These are phyloP conservation scores for Periparus ater DNA, from an alignment of 2,797 vertebrate genomes.

Conservation along the genomic window DNA sequence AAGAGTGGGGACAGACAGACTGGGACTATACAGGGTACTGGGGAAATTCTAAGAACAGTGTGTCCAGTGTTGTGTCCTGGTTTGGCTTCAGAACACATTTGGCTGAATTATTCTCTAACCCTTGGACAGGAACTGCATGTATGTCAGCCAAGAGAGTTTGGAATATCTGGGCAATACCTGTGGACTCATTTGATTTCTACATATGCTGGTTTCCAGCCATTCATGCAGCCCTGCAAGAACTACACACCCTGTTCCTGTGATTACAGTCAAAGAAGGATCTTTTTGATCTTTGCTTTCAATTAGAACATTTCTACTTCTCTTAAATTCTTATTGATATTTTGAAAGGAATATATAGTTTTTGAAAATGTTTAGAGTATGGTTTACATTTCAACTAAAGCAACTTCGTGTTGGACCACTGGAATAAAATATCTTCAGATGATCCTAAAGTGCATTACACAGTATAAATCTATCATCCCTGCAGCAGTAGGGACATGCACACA, in stretches of 20 bases:
- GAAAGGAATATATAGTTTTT: neutral
- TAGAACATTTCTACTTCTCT: neutral
- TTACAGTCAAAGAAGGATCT: neutral
- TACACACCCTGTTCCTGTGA: neutral
- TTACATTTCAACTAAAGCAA: neutral
- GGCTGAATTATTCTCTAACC: neutral
- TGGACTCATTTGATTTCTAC: neutral
- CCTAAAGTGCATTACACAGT: neutral
- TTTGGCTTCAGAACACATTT: neutral
- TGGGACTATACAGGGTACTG: neutral
- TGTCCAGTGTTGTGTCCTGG: neutral
- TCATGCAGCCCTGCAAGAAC: neutral
- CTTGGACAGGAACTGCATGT: slow-evolving; percentile 1
- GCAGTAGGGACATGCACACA: neutral
- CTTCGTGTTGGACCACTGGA: neutral
- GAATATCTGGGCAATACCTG: slow-evolving; percentile 20
- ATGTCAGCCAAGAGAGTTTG: neutral
- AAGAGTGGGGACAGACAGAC: neutral
- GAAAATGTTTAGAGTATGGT: neutral
- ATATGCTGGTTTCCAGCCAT: neutral
- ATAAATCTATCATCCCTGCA: neutral
- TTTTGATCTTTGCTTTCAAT: neutral
- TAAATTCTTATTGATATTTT: neutral
- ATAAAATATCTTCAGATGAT: neutral
- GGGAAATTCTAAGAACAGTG: slow-evolving; percentile 22